phyloP scores from a whole-genome alignment of 2,113 vertebrate genomes.

The Brachypteracias leptosomus region DNA sequence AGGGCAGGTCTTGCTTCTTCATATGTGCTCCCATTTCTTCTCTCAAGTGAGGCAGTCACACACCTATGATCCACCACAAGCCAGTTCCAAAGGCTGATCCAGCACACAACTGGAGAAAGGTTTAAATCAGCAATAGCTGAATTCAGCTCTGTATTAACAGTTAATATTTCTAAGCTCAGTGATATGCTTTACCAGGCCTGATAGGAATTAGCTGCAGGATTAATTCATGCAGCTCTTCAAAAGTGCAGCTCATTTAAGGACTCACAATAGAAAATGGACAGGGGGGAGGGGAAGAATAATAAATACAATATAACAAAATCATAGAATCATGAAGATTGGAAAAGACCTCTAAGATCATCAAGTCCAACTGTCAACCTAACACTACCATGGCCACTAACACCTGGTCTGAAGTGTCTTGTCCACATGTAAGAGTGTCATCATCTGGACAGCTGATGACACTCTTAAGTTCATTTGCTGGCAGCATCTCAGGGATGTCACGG shows the following conservation, averaged over 20 bases:
- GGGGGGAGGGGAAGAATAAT: fast-evolving
- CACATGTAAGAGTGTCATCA: background rate
- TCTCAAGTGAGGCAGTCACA: background rate
- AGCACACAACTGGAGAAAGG: background rate
- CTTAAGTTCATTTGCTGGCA: background rate
- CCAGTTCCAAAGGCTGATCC: background rate
- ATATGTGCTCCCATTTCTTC: too few species aligned
- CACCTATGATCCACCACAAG: fast-evolving
- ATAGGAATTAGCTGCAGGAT: background rate
- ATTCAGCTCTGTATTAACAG: background rate
- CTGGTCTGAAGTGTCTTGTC: too few species aligned
- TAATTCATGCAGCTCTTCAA: background rate
- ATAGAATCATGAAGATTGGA: too few species aligned
- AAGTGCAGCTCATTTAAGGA: background rate
- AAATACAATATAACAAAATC: background rate
- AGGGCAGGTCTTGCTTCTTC: background rate
- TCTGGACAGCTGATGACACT: background rate
- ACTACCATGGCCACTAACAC: too few species aligned
- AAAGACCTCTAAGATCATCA: too few species aligned
- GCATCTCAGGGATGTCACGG: background rate
- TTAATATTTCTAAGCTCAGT: background rate
- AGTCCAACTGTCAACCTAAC: too few species aligned
- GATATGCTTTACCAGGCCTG: background rate
- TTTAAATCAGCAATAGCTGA: background rate
- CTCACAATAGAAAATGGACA: background rate